Percentiles rank a stretch among this genome's conserved stretches.
These are phyloP conservation scores for Dunckerocampus dactyliophorus DNA, from an alignment of 2,113 vertebrate genomes.

Conservation along the genomic window DNA sequence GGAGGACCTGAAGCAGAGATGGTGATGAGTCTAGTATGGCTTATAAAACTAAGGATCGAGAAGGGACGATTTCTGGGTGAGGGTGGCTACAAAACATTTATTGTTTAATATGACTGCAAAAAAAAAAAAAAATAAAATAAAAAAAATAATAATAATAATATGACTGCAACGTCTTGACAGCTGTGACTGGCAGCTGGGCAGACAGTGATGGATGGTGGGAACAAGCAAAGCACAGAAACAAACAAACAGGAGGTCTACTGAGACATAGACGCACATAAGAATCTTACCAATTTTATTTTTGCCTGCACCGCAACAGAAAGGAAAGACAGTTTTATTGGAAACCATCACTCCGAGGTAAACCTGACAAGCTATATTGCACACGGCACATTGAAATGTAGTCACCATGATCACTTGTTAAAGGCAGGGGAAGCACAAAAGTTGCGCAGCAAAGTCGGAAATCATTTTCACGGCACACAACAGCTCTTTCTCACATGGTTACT, in stretches of 20 bases:
- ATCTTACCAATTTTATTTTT: constrained; percentile 83
- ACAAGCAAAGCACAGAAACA: constrained; percentile 28
- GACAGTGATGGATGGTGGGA: constrained; percentile 56
- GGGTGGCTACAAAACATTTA: constrained; percentile 1
- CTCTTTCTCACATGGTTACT: too few species aligned
- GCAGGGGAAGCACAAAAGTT: too few species aligned
- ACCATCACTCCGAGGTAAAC: constrained; percentile 2
- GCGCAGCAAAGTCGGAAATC: too few species aligned
- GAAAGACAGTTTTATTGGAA: constrained; percentile 45
- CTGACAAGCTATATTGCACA: not conserved
- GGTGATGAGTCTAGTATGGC: not conserved
- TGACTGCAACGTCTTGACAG: constrained; percentile 28
- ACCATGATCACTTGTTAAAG: not conserved
- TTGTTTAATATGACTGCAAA: not conserved
- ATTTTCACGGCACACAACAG: too few species aligned
- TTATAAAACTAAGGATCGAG: not conserved
- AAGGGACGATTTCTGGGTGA: not conserved
- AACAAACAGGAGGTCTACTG: constrained; percentile 20
- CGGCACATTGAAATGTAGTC: not conserved
- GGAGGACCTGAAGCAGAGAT: constrained; percentile 74
- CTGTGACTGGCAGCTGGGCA: constrained; percentile 42
- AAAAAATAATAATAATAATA: too few species aligned
- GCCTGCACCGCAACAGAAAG: constrained; percentile 74
- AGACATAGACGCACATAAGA: constrained; percentile 25
- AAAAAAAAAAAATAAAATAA: too few species aligned